These are phyloP conservation scores for Pungitius pungitius DNA, from an alignment of 2,113 vertebrate genomes.

Conservation along the genomic window DNA sequence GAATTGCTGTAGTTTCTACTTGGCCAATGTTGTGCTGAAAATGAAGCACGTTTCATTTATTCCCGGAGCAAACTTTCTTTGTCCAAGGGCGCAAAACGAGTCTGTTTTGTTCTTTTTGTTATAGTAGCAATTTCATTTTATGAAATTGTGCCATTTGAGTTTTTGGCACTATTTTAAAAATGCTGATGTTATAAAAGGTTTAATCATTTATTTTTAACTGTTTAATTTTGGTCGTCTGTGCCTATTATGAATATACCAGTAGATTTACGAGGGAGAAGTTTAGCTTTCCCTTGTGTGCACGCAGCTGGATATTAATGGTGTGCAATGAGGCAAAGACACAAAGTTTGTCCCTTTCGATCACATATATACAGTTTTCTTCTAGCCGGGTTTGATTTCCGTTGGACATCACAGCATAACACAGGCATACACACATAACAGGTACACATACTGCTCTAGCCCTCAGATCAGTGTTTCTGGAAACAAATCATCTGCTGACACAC, in stretches of 20 bases:
- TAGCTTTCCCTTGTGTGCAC: conserved; percentile 18
- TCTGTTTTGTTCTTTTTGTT: neutral
- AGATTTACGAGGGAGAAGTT: neutral
- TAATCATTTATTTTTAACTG: too few species aligned
- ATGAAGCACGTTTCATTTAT: neutral
- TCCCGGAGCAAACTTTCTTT: neutral
- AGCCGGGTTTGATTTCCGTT: conserved; percentile 33
- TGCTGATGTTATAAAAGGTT: too few species aligned
- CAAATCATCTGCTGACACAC: neutral
- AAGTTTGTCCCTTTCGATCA: conserved; percentile 15
- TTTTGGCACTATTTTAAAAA: neutral
- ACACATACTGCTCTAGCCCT: conserved; percentile 5
- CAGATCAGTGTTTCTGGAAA: conserved; percentile 35
- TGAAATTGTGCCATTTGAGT: neutral
- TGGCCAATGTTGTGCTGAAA: neutral
- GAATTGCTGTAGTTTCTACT: neutral
- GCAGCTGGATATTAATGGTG: conserved; percentile 28
- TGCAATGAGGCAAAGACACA: conserved; percentile 1
- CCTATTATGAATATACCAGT: conserved; percentile 10
- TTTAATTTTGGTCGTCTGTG: conserved; percentile 2
- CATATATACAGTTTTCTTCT: conserved; percentile 23
- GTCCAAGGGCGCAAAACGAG: neutral
- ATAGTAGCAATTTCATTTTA: too few species aligned
- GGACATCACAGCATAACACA: conserved; percentile 29
- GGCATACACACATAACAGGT: neutral